phyloP scores from a whole-genome alignment of 2,113 vertebrate genomes.

The Aspidoscelis tigris region DNA sequence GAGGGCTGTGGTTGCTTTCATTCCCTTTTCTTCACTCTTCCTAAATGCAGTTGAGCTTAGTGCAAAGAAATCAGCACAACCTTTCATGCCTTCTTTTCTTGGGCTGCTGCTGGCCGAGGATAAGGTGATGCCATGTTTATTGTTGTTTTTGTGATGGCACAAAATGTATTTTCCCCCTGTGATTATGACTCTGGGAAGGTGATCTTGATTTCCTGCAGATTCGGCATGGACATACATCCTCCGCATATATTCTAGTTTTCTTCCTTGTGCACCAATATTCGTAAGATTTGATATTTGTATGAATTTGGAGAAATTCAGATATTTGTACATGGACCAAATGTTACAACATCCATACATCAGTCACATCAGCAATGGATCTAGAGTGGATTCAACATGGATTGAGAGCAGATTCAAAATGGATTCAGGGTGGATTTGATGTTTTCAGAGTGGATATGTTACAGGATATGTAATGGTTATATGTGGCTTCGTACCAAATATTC shows the following conservation, averaged over 20 bases:
- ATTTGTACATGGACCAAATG: too few species aligned
- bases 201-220: background rate
- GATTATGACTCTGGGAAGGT: background rate
- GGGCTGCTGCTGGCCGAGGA: background rate
- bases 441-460: too few species aligned
- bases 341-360: too few species aligned
- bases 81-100: background rate
- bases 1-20: background rate
- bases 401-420: too few species aligned
- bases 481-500: too few species aligned
- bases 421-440: too few species aligned
- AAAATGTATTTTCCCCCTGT: background rate
- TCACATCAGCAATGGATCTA: too few species aligned
- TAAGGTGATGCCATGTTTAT: background rate
- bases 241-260: background rate
- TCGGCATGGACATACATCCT: background rate
- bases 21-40: background rate
- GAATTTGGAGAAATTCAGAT: too few species aligned
- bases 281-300: background rate
- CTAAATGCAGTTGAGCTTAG: conserved; percentile 10
- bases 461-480: too few species aligned
- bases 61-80: conserved; percentile 5
- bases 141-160: background rate
- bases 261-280: background rate
- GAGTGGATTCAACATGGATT: too few species aligned